phyloP scores from a whole-genome alignment of 2,797 vertebrate species.

The Xenops minutus region DNA sequence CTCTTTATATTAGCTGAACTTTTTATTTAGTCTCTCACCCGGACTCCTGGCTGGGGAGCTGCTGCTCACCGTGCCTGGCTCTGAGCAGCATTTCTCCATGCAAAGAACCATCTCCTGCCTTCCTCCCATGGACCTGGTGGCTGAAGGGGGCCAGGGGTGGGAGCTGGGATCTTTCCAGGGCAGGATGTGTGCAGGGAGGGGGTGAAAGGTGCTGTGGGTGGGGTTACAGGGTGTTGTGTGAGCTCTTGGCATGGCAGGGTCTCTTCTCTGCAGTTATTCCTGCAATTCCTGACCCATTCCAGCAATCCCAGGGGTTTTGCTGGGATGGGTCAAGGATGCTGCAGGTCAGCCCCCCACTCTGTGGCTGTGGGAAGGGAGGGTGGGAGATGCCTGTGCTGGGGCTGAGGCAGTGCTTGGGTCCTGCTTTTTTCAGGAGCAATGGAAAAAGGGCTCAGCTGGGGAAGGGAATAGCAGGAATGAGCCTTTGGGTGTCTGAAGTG shows the following conservation, averaged over 20 bases:
- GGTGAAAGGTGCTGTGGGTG: neutral
- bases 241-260: neutral
- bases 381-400: neutral
- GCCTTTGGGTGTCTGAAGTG: no score
- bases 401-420: neutral
- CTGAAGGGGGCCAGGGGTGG: neutral
- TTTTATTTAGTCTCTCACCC: neutral
- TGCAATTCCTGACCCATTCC: no score
- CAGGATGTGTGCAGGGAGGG: neutral
- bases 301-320: neutral
- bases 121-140: neutral
- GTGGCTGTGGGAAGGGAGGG: neutral
- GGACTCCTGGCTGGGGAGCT: neutral
- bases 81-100: accelerated
- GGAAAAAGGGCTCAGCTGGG: no score
- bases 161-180: neutral
- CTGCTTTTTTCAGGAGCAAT: no score
- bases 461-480: no score
- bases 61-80: neutral
- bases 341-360: accelerated
- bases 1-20: neutral
- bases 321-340: neutral
- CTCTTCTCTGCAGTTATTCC: neutral
- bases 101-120: neutral
- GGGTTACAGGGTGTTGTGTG: no score